phyloP scores from a whole-genome alignment of 2,113 vertebrate genomes.

The Macaca fascicularis region DNA sequence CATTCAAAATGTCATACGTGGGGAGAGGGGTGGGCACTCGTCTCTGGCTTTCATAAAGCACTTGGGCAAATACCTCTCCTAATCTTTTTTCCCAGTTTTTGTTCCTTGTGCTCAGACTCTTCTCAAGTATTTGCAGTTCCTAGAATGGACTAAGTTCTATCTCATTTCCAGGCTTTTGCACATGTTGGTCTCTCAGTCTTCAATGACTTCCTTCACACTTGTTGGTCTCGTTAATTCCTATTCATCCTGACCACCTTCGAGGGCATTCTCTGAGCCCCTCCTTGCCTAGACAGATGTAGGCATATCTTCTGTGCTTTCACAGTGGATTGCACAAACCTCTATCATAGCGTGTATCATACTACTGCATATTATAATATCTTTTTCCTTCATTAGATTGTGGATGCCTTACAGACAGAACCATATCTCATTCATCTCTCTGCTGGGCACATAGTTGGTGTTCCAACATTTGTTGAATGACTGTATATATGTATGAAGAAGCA shows the following conservation, averaged over 20 bases:
- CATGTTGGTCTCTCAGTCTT: background rate
- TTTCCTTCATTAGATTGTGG: background rate
- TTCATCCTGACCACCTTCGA: background rate
- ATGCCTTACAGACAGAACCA: background rate
- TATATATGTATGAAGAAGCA: background rate
- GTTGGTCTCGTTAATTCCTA: background rate
- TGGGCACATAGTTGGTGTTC: background rate
- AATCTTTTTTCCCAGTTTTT: background rate
- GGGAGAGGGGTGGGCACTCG: background rate
- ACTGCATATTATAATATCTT: background rate
- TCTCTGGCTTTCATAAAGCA: background rate
- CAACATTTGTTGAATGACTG: background rate
- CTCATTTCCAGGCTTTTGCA: constrained; percentile 1
- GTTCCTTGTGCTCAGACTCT: background rate
- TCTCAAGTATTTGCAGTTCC: background rate
- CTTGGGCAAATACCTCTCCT: background rate
- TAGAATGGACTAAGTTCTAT: background rate
- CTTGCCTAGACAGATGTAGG: background rate
- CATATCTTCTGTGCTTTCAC: background rate
- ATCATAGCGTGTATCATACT: background rate
- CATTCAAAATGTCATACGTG: background rate
- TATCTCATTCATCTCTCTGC: background rate
- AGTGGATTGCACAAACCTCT: background rate
- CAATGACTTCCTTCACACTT: background rate
- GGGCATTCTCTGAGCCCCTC: background rate